Conservation (phyloP, 2,797 vertebrate species). For the Podarcis lilfordi region DNA sequence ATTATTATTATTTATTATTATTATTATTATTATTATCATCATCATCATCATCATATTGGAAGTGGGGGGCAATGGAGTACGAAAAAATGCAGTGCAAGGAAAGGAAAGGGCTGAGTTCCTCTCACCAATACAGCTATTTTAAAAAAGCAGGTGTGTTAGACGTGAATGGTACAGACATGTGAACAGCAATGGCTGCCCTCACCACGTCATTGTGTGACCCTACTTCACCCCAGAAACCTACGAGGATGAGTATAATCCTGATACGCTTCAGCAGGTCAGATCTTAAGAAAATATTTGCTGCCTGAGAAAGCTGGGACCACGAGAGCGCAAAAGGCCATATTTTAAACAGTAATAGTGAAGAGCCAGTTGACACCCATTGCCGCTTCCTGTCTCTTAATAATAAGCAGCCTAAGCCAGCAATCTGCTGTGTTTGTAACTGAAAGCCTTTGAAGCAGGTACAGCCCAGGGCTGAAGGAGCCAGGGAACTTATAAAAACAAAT, state of each 20-base stretch:
- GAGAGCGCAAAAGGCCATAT: not conserved
- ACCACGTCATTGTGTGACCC: not conserved
- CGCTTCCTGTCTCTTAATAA: not conserved
- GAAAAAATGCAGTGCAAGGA: not conserved
- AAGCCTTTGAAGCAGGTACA: conserved; percentile 29
- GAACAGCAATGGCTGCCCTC: not conserved
- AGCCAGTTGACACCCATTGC: rapidly evolving
- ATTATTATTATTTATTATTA: too few relatives aligned
- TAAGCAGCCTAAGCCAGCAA: not conserved
- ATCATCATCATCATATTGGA: too few relatives aligned
- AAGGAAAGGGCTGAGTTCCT: not conserved
- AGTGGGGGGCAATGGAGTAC: not conserved
- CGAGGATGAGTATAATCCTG: not conserved
- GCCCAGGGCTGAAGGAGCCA: not conserved
- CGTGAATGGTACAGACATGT: not conserved
- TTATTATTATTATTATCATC: too few relatives aligned
- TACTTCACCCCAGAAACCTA: not conserved
- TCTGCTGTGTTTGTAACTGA: not conserved
- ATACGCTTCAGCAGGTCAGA: not conserved
- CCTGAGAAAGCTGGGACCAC: not conserved
- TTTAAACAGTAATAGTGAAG: conserved; percentile 23
- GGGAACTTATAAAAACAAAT: not conserved
- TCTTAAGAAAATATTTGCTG: not conserved
- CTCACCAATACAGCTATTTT: not conserved
- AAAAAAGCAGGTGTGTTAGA: not conserved